These are phyloP conservation scores for Nasonia oneida DNA, from an alignment of 2,888 invertebrate species.

Conservation along the genomic window DNA sequence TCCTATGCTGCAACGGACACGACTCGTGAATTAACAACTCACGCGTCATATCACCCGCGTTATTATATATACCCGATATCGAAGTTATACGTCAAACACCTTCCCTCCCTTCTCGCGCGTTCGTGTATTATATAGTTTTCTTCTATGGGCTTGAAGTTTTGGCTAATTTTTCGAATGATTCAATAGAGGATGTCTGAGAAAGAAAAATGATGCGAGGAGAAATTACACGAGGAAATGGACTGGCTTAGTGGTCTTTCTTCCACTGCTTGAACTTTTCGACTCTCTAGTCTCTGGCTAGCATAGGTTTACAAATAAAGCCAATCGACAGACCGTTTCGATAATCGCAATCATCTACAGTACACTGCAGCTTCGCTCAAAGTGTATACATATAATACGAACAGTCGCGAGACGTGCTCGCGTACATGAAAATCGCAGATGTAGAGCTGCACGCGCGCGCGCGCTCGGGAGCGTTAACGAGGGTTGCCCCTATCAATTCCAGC, in stretches of 20 bases:
- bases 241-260: too few species aligned
- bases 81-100: constrained; percentile 76
- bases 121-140: background rate
- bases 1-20: constrained; percentile 73
- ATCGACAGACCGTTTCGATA: background rate
- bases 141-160: background rate
- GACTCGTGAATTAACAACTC: constrained; percentile 75
- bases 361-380: background rate
- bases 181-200: too few species aligned
- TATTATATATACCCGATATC: constrained; percentile 77
- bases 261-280: too few species aligned
- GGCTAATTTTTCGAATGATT: constrained; percentile 2
- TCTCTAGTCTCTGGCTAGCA: too few species aligned
- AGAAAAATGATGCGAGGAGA: background rate
- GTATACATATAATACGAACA: background rate
- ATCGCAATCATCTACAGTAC: background rate
- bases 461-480: constrained; percentile 69
- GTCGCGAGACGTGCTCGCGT: background rate
- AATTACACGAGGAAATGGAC: background rate
- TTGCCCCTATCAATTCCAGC: constrained; percentile 74
- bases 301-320: too few species aligned
- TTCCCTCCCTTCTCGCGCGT: constrained; percentile 58
- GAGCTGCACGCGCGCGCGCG: constrained; percentile 47
- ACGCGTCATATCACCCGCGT: constrained; percentile 75
- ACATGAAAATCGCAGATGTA: background rate